phyloP scores from a whole-genome alignment of 2,797 vertebrate species.

The Pogoniulus pusillus region DNA sequence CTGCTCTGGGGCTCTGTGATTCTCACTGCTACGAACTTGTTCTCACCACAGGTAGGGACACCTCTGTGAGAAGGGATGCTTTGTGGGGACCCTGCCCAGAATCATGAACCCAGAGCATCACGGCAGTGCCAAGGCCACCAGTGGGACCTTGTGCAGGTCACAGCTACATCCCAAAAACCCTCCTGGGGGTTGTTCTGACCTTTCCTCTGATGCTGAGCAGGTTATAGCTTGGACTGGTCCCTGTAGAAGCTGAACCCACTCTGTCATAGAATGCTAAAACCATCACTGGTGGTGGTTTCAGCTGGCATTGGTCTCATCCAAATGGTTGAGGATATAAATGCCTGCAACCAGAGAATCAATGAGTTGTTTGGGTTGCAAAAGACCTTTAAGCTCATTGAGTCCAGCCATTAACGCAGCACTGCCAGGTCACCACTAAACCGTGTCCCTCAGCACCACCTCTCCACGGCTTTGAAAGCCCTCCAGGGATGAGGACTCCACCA shows the following conservation, averaged over 20 bases:
- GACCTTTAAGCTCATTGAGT: background rate
- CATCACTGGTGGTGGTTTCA: no score
- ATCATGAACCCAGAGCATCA: background rate
- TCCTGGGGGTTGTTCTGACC: no score
- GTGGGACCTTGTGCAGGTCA: background rate
- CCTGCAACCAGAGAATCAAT: no score
- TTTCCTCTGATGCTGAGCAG: rapidly evolving
- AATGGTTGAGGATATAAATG: no score
- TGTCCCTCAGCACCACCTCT: background rate
- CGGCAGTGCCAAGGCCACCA: background rate
- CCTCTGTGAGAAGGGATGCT: background rate
- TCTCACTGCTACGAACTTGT: rapidly evolving
- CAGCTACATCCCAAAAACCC: background rate
- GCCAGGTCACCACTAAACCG: background rate
- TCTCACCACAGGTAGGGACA: no score
- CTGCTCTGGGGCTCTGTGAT: no score
- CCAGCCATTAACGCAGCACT: background rate
- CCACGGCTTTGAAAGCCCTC: background rate
- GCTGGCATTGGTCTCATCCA: no score
- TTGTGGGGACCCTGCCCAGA: rapidly evolving
- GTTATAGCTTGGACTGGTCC: background rate
- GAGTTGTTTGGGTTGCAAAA: background rate
- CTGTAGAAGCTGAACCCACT: background rate
- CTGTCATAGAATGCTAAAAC: background rate
- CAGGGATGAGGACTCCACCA: background rate